phyloP scores from a whole-genome alignment of 2,113 vertebrate species.

The Alouatta palliata region DNA sequence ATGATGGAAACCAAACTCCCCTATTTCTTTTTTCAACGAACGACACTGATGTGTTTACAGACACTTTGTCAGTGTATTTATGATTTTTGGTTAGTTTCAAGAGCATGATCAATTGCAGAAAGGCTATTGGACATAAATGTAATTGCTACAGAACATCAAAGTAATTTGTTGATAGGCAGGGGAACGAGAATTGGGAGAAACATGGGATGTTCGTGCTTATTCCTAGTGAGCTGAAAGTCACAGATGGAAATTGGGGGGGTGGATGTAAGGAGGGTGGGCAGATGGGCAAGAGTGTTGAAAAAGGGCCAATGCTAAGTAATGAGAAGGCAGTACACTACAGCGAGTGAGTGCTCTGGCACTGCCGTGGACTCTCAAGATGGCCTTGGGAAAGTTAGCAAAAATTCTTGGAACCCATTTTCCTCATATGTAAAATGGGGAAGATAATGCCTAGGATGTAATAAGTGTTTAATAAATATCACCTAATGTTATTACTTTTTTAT shows the following conservation, averaged over 20 bases:
- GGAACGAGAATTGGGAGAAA: not conserved
- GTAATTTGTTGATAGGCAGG: not conserved
- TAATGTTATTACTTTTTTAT: constrained; percentile 5
- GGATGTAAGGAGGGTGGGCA: not conserved
- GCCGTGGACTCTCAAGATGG: not conserved
- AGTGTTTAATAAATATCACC: not conserved
- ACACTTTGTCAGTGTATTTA: constrained; percentile 34
- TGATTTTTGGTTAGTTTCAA: constrained; percentile 55
- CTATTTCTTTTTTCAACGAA: not conserved
- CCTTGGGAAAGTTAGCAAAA: not conserved
- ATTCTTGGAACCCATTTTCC: not conserved
- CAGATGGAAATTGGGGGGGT: not conserved
- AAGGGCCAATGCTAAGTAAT: not conserved
- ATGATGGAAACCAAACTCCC: constrained; percentile 16
- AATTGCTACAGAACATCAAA: constrained; percentile 27
- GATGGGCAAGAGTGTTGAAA: not conserved
- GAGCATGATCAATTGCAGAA: constrained; percentile 40
- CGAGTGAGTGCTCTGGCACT: not conserved
- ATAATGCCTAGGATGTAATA: not conserved
- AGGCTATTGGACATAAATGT: constrained; percentile 16
- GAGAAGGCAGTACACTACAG: not conserved
- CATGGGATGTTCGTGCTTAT: not conserved
- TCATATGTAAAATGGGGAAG: not conserved
- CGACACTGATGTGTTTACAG: constrained; percentile 28
- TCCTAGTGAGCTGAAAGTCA: not conserved